Conservation (phyloP, 2,113 vertebrate genomes). For the Parotia lawesii region DNA sequence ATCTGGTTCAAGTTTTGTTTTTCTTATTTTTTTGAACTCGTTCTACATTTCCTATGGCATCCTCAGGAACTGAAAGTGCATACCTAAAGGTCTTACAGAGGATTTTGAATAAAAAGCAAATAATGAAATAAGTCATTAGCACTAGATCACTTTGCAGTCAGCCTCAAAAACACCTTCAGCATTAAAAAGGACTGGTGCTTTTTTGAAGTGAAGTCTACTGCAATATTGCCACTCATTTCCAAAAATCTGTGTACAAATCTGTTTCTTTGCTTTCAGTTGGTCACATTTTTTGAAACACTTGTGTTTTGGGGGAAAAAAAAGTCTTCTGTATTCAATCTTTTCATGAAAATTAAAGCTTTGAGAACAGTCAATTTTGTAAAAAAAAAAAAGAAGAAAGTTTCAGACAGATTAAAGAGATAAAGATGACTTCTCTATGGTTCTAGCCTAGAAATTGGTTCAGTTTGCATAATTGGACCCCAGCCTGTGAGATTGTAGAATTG, state of each 20-base stretch:
- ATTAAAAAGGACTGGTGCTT: not conserved
- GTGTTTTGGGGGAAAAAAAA: not conserved
- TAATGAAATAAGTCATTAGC: not conserved
- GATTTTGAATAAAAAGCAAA: not conserved
- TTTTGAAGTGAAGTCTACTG: not conserved
- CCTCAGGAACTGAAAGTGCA: not conserved
- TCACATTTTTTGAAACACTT: constrained; percentile 18
- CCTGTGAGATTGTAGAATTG: not conserved
- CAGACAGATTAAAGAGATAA: not conserved
- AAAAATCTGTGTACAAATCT: constrained; percentile 44
- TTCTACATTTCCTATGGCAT: not conserved
- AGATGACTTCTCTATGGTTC: not conserved
- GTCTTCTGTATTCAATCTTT: not conserved
- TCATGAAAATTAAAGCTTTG: constrained; percentile 7
- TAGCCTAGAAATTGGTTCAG: not conserved
- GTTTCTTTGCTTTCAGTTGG: constrained; percentile 16
- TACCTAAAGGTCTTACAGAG: not conserved
- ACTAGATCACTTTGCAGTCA: not conserved
- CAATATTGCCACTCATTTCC: not conserved
- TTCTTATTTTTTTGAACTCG: not conserved
- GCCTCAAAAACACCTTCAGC: not conserved
- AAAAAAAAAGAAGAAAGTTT: not conserved
- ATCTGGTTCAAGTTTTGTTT: not conserved
- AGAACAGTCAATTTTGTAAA: not conserved
- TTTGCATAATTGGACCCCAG: constrained; percentile 10